Percentiles rank a stretch among this genome's conserved stretches.
These are phyloP conservation scores for Dorcus hopei DNA, from an alignment of 2,888 invertebrate genomes.

Conservation along the genomic window DNA sequence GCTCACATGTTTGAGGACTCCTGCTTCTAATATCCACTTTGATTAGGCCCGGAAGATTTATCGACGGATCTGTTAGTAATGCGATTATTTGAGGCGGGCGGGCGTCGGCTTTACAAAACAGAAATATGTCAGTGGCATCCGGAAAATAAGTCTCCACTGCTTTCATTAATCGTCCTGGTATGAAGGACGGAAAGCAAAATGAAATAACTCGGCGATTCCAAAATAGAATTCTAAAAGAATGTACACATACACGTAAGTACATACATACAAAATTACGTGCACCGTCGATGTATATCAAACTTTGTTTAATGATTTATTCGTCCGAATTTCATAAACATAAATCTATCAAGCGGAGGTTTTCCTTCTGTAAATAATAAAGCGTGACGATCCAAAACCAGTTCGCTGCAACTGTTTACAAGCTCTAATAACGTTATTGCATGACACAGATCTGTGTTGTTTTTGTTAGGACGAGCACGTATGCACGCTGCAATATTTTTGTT, in stretches of 20 bases:
- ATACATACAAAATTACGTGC: neutral
- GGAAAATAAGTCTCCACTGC: too few relatives aligned
- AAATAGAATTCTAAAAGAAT: too few relatives aligned
- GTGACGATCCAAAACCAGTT: conserved; percentile 12
- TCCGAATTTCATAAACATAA: conserved; percentile 17
- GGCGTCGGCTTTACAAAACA: too few relatives aligned
- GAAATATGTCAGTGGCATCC: too few relatives aligned
- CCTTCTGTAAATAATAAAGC: conserved; percentile 15
- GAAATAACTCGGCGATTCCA: too few relatives aligned
- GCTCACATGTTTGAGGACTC: conserved; percentile 3
- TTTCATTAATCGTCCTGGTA: too few relatives aligned
- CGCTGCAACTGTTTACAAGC: conserved; percentile 13
- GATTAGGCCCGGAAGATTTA: neutral
- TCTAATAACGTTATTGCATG: conserved; percentile 8
- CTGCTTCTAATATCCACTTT: conserved; percentile 1
- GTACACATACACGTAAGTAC: too few relatives aligned
- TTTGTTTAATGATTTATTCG: conserved; percentile 16
- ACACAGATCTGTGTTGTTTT: neutral
- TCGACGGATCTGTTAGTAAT: neutral
- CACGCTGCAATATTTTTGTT: too few relatives aligned
- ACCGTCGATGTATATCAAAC: conserved; percentile 6
- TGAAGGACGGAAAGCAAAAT: too few relatives aligned
- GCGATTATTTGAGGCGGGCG: neutral
- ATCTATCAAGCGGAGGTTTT: conserved; percentile 17
- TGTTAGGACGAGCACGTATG: neutral